Evolutionary conservation across 2,797 vertebrate genomes (phyloP).

Genomic region (Phyllotis vaccarum): DNA sequence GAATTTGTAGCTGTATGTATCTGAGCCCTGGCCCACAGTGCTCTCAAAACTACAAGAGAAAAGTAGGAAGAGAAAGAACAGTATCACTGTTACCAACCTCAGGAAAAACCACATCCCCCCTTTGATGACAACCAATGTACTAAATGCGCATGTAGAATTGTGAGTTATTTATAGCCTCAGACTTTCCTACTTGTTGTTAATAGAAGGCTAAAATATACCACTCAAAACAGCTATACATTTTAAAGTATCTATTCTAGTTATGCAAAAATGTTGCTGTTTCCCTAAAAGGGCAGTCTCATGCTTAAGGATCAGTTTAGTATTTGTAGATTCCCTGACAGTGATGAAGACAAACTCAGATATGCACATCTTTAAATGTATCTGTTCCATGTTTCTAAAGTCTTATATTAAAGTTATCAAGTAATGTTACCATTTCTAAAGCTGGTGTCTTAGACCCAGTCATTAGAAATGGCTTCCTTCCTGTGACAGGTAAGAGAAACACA

Average conservation of each 20-base stretch:
- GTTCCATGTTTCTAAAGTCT: constrained; percentile 20
- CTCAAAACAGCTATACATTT: neutral
- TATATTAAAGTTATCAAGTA: neutral
- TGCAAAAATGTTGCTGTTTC: neutral
- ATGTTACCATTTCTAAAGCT: constrained; percentile 20
- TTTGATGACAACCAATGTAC: neutral
- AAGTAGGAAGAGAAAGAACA: neutral
- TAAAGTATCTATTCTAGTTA: constrained; percentile 37
- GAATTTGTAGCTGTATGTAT: constrained; percentile 92
- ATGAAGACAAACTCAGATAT: neutral
- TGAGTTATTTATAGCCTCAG: neutral
- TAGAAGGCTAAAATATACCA: constrained; percentile 29
- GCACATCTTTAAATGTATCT: neutral
- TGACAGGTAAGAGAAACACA: constrained; percentile 1
- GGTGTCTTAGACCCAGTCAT: constrained; percentile 9
- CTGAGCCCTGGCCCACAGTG: constrained; percentile 61
- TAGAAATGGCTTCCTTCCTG: constrained; percentile 31
- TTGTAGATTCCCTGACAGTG: neutral
- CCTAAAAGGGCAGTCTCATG: neutral
- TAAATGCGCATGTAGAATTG: constrained; percentile 23
- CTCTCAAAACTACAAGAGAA: constrained; percentile 76
- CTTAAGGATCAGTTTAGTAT: constrained; percentile 9
- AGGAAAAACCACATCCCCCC: neutral
- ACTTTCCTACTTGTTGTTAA: neutral
- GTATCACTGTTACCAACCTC: constrained; percentile 17